Base-by-base conservation (phyloP, 2,113 vertebrate genomes). In the Megaceryle maxima region DNA sequence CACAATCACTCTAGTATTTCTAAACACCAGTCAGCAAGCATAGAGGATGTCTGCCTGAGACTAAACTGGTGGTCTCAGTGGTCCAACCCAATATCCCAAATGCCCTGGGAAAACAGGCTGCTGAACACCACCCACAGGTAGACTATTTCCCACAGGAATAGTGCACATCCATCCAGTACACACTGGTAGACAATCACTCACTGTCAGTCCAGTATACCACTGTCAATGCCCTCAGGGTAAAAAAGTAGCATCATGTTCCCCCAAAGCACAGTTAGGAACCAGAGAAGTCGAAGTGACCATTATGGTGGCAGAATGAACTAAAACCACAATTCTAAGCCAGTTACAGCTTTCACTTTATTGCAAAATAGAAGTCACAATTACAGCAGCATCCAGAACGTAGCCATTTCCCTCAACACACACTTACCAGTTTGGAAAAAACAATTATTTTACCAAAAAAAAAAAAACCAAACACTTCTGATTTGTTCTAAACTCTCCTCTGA, bases 101-200 rank as follows among this genome's bases (percentile, higher is more conserved):
- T 8, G 15, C 26, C 72, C 67, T 43, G 16, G 68, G 78, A 67
- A 87, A 81, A 21, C 19, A 57, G 60, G 74, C 81, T 80, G 88
- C 46, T 43, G 56, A 76, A 35, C 19, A 1, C 4, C 35, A 19
- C 33, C 57, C 67, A 44, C 28, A 25, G 44, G n/a, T 19, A 72
- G 29, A 53, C 26, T 41, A 28, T 26, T 55, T 79, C 39, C 67
- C 78, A 77, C 0, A 2, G 64, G 51, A 51, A 25, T 1, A 10
- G 66, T 0, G 2, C 1, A 0, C 2, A 5, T 13, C 59, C 2
- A 5, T 13, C 59, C 22, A 12, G 55, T 7, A 13, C 55, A 26
- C n/a, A 4, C 31, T 16, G 28, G 28, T 3, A 35, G 31, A 63
- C 73, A 74, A 70, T 5, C 11, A 3, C 60, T 59, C 37, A 24